Evolutionary conservation across 1,140 invertebrate species (phyloP).

Genomic region (Hermetia illucens): DNA sequence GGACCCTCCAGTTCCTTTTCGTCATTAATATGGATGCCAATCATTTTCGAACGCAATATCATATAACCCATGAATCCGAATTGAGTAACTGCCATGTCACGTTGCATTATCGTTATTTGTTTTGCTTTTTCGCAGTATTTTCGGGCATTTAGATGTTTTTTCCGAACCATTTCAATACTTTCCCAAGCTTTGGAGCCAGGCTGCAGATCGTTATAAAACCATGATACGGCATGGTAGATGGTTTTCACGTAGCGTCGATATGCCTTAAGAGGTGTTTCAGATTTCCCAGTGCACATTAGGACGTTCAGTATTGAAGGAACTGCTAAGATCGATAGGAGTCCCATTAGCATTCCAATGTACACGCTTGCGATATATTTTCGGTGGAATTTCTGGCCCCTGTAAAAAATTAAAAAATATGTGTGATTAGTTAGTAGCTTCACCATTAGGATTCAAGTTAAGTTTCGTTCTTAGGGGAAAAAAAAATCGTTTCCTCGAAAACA

Average conservation of each 20-base stretch:
- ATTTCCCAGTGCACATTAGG: slow-evolving; percentile 48
- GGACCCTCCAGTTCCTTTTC: too few species aligned
- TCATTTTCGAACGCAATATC: slow-evolving; percentile 44
- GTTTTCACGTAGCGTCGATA: slow-evolving; percentile 65
- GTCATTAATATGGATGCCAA: slow-evolving; percentile 42
- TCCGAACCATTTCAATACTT: slow-evolving; percentile 49
- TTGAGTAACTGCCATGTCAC: slow-evolving; percentile 71
- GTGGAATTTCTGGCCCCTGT: slow-evolving; percentile 50
- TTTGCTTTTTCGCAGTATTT: slow-evolving; percentile 28
- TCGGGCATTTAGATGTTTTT: slow-evolving; percentile 45
- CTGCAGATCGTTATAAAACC: slow-evolving; percentile 47
- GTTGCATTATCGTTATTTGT: slow-evolving; percentile 47
- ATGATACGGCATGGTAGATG: slow-evolving; percentile 50
- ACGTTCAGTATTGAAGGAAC: slow-evolving; percentile 47
- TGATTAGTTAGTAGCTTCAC: slow-evolving; percentile 1
- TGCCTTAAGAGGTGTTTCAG: slow-evolving; percentile 42
- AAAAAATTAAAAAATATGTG: slow-evolving; percentile 12
- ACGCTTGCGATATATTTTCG: slow-evolving; percentile 42
- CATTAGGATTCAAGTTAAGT: too few species aligned
- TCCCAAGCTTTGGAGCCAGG: slow-evolving; percentile 34
- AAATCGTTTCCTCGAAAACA: too few species aligned
- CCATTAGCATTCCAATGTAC: slow-evolving; percentile 41
- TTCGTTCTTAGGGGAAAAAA: too few species aligned
- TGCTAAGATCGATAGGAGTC: slow-evolving; percentile 44
- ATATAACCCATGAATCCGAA: slow-evolving; percentile 75